Conservation (phyloP, 2,797 vertebrate species). For the Kryptopterus vitreolus region DNA sequence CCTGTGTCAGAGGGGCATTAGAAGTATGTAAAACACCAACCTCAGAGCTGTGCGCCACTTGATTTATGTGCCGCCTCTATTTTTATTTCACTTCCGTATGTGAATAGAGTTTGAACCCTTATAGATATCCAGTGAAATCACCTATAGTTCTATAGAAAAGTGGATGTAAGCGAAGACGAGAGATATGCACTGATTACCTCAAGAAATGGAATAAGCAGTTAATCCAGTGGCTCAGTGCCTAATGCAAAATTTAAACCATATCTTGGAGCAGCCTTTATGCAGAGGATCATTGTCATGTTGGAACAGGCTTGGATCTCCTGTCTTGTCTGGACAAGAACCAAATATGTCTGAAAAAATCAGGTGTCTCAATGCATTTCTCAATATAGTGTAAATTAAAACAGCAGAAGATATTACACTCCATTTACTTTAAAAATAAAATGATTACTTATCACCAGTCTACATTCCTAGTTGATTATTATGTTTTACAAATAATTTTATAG, state of each 20-base stretch:
- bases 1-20: background rate
- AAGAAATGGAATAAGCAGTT: no score
- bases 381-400: background rate
- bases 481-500: background rate
- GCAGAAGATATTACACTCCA: background rate
- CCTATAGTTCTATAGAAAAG: background rate
- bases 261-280: no score
- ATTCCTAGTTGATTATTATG: background rate
- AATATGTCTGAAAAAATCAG: no score
- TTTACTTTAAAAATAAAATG: background rate
- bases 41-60: background rate
- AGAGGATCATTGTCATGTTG: no score
- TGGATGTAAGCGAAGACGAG: background rate
- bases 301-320: no score
- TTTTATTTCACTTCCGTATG: background rate
- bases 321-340: no score
- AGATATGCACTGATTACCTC: background rate
- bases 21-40: background rate
- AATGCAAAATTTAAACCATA: no score
- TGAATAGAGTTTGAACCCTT: background rate
- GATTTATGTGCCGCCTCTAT: background rate
- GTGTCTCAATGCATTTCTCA: no score
- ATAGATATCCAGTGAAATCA: background rate
- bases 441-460: background rate
- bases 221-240: no score